phyloP scores from a whole-genome alignment of 2,888 invertebrate species.

The Conus canariensis region DNA sequence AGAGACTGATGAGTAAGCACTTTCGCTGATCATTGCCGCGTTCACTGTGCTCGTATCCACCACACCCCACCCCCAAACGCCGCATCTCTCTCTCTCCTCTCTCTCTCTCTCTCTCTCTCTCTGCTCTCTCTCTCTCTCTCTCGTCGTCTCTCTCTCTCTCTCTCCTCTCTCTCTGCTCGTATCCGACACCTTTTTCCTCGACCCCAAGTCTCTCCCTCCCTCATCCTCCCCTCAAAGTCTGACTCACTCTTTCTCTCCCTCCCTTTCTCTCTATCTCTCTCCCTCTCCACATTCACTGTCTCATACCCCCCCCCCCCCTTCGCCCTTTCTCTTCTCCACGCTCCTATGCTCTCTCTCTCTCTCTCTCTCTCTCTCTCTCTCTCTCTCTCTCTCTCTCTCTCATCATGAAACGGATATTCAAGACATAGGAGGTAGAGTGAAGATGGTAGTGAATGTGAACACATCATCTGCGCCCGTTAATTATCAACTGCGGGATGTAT shows the following conservation, averaged over 20 bases:
- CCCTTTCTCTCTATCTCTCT: not conserved
- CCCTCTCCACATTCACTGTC: not conserved
- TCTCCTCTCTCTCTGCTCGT: not conserved
- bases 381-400: too few relatives aligned
- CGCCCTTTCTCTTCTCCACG: too few relatives aligned
- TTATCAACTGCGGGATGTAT: too few relatives aligned
- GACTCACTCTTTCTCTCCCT: not conserved
- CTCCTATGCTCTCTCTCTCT: not conserved
- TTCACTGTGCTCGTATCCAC: not conserved
- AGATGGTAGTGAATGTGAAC: too few relatives aligned
- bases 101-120: not conserved
- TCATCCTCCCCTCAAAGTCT: not conserved
- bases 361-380: too few relatives aligned
- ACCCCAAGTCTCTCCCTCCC: not conserved
- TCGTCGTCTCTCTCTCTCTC: not conserved
- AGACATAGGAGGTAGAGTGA: too few relatives aligned
- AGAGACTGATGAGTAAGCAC: constrained; percentile 15
- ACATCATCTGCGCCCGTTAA: too few relatives aligned
- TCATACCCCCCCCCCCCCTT: too few relatives aligned
- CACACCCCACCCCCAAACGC: too few relatives aligned
- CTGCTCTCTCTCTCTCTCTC: not conserved
- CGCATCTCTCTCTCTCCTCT: not conserved
- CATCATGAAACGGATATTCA: too few relatives aligned
- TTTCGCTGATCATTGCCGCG: not conserved
- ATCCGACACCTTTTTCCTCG: not conserved